Evolutionary conservation across 2,888 invertebrate species (phyloP), one percentile per base, ranked within the genome.

Genomic region (Hirtodrosophila duncani): DNA sequence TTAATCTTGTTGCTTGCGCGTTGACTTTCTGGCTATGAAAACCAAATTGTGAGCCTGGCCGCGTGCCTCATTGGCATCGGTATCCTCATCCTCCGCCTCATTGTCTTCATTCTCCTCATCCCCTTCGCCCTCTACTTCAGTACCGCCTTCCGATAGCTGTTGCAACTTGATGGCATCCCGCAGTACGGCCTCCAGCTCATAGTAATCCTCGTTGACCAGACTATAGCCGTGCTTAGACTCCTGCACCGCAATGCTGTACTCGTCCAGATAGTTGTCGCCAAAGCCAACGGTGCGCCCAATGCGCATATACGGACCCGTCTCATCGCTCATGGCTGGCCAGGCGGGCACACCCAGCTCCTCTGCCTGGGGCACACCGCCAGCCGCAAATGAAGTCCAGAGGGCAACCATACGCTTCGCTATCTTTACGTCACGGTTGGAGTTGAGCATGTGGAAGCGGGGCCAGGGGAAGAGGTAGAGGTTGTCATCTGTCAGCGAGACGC

Each of bases 401-500:
- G 81, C 69, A 1, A 89, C 85, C 87, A 90, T 86, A 16, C 86
- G 86, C 18, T 86, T 82, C 3, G 88, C 87, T 8, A 89, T 78
- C 62, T 80, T 81, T 4, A 83, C 60, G 42, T 89, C 88, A 2
- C 82, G 69, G 46, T 83, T 82, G 41, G 85, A 82, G 24, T 86
- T 79, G 0, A 84, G 45, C 17, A 79, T 63, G 2, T 75, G 79
- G 48, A 82, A 66, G 8, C 83, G 70, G 2, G 87, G 86, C 83
- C 84, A 87, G 14, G 87, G 86, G 75, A 90, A 91, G 10, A 90
- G 74, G 62, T 90, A 89, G 9, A 90, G 85, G 29, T 90, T 86
- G 52, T 91, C 91, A 56, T 91, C 89, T 4, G 90, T 89, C 58
- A 91, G 88, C 18, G 89, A 88, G 3, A 89, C 88, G 3, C 90